These are phyloP conservation scores for Limnephilus auricula DNA, from an alignment of 2,888 invertebrate species.

Conservation along the genomic window DNA sequence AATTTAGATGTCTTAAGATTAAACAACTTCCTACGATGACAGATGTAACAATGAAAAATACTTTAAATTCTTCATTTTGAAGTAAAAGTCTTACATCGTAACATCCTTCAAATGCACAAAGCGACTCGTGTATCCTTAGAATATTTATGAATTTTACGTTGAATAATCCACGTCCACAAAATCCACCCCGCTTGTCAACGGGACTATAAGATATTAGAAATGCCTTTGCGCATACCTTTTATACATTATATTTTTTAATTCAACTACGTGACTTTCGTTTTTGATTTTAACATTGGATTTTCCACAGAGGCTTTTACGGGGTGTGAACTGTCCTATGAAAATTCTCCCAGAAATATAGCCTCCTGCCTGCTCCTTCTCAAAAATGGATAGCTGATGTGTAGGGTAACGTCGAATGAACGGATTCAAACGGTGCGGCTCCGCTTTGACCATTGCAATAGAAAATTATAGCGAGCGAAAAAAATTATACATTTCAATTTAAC, in stretches of 20 bases:
- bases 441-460: background rate
- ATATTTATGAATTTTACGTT: no score
- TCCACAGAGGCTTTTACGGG: background rate
- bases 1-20: no score
- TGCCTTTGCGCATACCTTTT: background rate
- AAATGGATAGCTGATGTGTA: constrained; percentile 5
- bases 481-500: no score
- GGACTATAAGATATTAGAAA: background rate
- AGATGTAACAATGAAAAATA: no score
- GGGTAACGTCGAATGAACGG: background rate
- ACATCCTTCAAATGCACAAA: no score
- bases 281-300: background rate
- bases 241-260: constrained; percentile 15
- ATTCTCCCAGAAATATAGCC: background rate
- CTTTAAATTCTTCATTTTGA: no score
- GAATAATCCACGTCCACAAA: background rate
- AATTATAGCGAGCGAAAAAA: no score
- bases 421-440: background rate
- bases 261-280: background rate
- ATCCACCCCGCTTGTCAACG: background rate
- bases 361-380: background rate
- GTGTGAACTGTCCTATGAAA: background rate
- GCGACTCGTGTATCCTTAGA: no score
- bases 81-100: no score
- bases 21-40: no score